Evolutionary conservation across 2,113 vertebrate species (phyloP).

Genomic region (Geococcyx californianus): DNA sequence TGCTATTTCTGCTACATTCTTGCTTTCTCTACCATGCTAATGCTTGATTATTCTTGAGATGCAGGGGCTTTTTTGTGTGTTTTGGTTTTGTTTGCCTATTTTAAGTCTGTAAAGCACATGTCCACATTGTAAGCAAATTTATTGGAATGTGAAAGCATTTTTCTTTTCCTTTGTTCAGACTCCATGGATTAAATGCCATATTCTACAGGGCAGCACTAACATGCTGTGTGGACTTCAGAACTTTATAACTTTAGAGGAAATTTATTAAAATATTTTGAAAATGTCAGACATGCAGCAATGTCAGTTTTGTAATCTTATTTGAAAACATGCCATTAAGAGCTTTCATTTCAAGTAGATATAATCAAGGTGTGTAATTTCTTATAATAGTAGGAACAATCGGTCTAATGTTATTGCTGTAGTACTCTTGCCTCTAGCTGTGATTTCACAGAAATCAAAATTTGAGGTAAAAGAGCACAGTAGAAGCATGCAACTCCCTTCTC

Average conservation of each 20-base stretch:
- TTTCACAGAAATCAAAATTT: background rate
- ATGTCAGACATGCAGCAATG: background rate
- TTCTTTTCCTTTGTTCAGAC: background rate
- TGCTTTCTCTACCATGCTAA: background rate
- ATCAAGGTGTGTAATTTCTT: background rate
- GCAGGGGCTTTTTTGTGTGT: accelerated
- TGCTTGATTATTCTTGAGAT: background rate
- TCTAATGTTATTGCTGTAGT: background rate
- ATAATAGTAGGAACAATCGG: background rate
- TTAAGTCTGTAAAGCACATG: background rate
- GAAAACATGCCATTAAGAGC: background rate
- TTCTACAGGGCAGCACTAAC: background rate
- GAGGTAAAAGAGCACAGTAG: background rate
- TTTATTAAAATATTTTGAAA: background rate
- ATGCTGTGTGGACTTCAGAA: background rate
- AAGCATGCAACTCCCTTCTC: background rate
- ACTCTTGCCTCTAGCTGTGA: background rate
- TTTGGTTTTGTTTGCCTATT: background rate
- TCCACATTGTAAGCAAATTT: background rate
- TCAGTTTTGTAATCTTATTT: background rate
- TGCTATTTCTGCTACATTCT: background rate
- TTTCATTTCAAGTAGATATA: background rate
- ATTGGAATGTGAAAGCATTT: background rate
- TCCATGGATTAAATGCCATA: background rate
- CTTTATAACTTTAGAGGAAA: background rate